phyloP scores from a whole-genome alignment of 2,797 vertebrate species.

The Antennarius maculatus region DNA sequence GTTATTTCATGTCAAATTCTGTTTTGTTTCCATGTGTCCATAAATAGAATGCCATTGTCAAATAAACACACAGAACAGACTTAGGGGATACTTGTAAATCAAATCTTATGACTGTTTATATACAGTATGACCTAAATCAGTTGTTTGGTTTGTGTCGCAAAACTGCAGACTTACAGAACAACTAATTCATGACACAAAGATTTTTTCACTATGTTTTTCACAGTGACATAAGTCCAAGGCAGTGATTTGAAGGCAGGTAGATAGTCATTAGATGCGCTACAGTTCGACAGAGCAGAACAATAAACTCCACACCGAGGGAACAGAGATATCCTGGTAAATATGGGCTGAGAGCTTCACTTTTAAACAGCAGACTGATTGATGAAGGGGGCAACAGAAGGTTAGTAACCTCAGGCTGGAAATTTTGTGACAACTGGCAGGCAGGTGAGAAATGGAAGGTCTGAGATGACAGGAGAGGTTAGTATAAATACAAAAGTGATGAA shows the following conservation, averaged over 20 bases:
- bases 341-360: not conserved
- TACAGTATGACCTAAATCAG: no score
- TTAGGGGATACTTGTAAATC: no score
- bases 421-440: not conserved
- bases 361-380: not conserved
- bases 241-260: not conserved
- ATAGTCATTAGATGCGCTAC: not conserved
- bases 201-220: no score
- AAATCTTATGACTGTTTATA: no score
- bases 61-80: no score
- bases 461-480: not conserved
- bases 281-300: not conserved
- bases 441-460: conserved; percentile 16
- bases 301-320: not conserved
- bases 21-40: not conserved
- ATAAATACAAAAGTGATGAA: conserved; percentile 19
- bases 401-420: conserved; percentile 5
- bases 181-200: not conserved
- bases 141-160: no score
- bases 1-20: not conserved
- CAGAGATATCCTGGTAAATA: not conserved
- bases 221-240: not conserved
- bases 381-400: not conserved
- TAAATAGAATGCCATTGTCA: no score
- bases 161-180: not conserved